Conservation (phyloP, 2,888 invertebrate species). For the Ptychoptera albimana region DNA sequence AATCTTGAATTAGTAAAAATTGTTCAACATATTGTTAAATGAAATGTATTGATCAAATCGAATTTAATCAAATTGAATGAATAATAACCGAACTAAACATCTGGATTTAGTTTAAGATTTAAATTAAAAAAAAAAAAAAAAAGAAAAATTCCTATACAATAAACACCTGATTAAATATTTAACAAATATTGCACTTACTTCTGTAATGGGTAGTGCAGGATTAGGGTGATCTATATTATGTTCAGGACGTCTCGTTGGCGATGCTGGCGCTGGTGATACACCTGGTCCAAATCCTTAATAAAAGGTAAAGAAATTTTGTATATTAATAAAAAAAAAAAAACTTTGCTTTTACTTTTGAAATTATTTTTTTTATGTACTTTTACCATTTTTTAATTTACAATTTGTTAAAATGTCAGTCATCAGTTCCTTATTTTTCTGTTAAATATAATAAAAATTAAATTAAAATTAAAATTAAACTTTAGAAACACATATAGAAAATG, state of each 20-base stretch:
- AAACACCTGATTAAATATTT: too few species aligned
- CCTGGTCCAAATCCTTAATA: constrained; percentile 37
- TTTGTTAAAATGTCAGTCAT: constrained; percentile 55
- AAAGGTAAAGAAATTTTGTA: constrained; percentile 7
- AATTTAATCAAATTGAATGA: too few species aligned
- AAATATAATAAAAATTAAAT: constrained; percentile 12
- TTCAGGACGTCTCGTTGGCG: constrained; percentile 35
- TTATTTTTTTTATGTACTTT: constrained; percentile 11
- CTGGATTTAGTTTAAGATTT: too few species aligned
- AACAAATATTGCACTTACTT: constrained; percentile 28
- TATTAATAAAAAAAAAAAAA: constrained; percentile 4
- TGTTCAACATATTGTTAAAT: too few species aligned
- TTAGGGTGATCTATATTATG: constrained; percentile 47
- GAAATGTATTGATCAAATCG: too few species aligned
- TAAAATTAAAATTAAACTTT: too few species aligned
- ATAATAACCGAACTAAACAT: too few species aligned
- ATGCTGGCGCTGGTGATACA: constrained; percentile 31
- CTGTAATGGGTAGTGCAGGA: constrained; percentile 49
- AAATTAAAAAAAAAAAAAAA: constrained; percentile 2
- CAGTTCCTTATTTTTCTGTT: constrained; percentile 56
- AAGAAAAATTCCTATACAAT: too few species aligned
- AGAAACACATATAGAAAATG: too few species aligned
- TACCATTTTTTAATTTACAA: constrained; percentile 50
- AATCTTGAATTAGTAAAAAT: too few species aligned
- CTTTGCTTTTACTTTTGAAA: background rate